A percentile compares a stretch with the other conserved stretches of the same genome.
These are phyloP conservation scores for Datnioides undecimradiatus DNA, from an alignment of 2,113 vertebrate genomes.

Conservation along the genomic window DNA sequence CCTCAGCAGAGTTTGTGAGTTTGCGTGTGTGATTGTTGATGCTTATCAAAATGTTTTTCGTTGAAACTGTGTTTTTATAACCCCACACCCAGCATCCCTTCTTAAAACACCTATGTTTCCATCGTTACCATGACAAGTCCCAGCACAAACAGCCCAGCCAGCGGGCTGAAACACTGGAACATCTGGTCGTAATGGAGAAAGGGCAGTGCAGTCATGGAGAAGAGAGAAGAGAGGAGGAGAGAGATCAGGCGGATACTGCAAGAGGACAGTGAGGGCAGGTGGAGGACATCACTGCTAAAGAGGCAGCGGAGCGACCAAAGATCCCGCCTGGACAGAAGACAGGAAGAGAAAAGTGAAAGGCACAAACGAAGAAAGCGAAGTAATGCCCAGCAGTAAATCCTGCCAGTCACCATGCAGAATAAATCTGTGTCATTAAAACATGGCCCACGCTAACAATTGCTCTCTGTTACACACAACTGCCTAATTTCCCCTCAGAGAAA, in stretches of 20 bases:
- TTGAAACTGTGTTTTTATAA: constrained; percentile 59
- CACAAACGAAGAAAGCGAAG: constrained; percentile 1
- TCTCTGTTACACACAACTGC: constrained; percentile 24
- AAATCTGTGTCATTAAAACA: constrained; percentile 38
- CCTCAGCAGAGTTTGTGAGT: no score
- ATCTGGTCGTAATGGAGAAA: constrained; percentile 81
- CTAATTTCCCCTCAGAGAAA: constrained; percentile 45
- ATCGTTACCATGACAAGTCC: constrained; percentile 71
- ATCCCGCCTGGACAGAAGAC: constrained; percentile 4
- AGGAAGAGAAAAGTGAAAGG: background rate
- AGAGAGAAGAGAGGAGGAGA: constrained; percentile 27
- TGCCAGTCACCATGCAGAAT: constrained; percentile 8
- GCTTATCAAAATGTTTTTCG: constrained; percentile 27
- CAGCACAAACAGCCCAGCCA: constrained; percentile 63
- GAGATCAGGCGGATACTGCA: constrained; percentile 19
- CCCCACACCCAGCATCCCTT: constrained; percentile 22
- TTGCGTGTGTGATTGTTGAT: constrained; percentile 13
- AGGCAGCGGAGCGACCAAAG: background rate
- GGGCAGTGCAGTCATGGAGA: constrained; percentile 52
- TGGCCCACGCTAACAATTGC: constrained; percentile 18
- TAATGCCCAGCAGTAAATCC: background rate
- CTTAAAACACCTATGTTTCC: constrained; percentile 62
- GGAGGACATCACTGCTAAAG: constrained; percentile 33
- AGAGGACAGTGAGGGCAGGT: constrained; percentile 39
- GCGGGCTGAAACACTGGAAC: constrained; percentile 70